Conservation (phyloP, 2,113 vertebrate species). For the Sitta europaea region DNA sequence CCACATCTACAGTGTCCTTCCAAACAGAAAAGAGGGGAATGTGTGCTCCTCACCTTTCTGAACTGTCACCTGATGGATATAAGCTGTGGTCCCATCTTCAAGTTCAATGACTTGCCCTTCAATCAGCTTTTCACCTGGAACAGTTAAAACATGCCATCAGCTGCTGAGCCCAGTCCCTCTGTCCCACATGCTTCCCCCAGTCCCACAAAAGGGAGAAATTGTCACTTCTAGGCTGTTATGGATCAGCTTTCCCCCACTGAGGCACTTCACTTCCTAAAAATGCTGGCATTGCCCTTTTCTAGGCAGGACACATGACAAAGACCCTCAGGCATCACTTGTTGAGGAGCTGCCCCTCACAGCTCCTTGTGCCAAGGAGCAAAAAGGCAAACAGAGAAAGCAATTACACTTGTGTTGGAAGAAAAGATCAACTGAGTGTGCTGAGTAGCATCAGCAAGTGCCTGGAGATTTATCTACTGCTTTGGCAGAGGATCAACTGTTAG, state of each 20-base stretch:
- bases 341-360: background rate
- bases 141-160: background rate
- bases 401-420: background rate
- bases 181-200: background rate
- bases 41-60: conserved; percentile 74
- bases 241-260: background rate
- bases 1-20: background rate
- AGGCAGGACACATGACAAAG: background rate
- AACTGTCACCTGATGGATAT: conserved; percentile 77
- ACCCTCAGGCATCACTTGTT: background rate
- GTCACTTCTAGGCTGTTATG: background rate
- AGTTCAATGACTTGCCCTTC: conserved; percentile 81
- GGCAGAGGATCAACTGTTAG: background rate
- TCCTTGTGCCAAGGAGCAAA: background rate
- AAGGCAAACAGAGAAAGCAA: background rate
- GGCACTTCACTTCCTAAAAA: background rate
- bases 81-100: conserved; percentile 81
- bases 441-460: background rate
- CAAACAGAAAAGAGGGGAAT: background rate
- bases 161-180: background rate
- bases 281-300: background rate
- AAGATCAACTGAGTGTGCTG: background rate
- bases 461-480: background rate
- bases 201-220: background rate
- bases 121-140: conserved; percentile 76